Conservation (phyloP, 1,140 invertebrate genomes). For the Paraescarpia echinospica region DNA sequence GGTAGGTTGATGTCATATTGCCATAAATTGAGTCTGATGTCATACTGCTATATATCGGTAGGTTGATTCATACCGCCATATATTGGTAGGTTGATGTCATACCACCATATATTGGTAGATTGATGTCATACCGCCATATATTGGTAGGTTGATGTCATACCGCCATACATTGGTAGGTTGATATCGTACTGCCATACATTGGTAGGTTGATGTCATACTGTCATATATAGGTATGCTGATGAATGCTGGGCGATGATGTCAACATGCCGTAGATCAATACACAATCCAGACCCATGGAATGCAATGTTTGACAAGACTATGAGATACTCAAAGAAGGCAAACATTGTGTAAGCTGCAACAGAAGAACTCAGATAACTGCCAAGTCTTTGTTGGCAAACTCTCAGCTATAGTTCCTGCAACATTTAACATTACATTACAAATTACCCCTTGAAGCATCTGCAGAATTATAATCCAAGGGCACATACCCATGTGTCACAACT, state of each 20-base stretch:
- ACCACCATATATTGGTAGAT: neutral
- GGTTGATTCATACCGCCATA: neutral
- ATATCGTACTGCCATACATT: neutral
- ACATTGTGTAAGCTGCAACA: conserved; percentile 84
- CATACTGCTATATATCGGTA: neutral
- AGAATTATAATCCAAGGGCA: neutral
- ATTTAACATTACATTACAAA: too few relatives aligned
- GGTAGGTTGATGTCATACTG: neutral
- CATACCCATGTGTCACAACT: neutral
- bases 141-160: neutral
- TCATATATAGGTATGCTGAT: neutral
- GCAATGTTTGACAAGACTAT: conserved; percentile 91
- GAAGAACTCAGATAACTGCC: neutral
- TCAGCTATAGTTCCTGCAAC: too few relatives aligned
- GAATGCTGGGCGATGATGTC: neutral
- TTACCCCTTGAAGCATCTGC: too few relatives aligned
- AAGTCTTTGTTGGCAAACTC: neutral
- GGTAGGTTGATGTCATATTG: neutral
- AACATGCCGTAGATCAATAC: neutral
- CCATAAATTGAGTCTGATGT: neutral
- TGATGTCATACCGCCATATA: neutral
- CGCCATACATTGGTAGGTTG: neutral
- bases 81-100: neutral
- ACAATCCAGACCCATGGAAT: conserved; percentile 68
- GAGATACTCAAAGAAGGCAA: conserved; percentile 89